Evolutionary conservation across 2,888 invertebrate genomes (phyloP), one percentile per base, ranked within the genome.

Genomic region (Lydus trimaculatus): DNA sequence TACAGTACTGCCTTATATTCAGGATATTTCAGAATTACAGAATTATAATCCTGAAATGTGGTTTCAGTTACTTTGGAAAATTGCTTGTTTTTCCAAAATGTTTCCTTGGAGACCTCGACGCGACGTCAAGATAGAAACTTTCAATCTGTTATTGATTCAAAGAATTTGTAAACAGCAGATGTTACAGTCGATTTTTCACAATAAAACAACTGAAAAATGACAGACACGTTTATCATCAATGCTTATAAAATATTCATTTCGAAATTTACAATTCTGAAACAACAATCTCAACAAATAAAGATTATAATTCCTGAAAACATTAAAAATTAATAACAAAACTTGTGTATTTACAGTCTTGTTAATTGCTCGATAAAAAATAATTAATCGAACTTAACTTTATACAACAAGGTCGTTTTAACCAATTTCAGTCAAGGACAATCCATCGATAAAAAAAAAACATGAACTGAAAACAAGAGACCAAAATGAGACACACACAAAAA

Each of bases 251-350:
- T 33, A 33, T 33, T 33, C 7, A 33, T 33, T 7, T 6, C 7
- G 8, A 9, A 11, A 33, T 33, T 33, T 33, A 33, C 33, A 33
- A 33, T 31, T 58, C 65, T 31, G 13, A 58, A 65, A 61, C 28
- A 4, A n/a, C 4, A 28, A 4, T 28, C 28, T 3, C 28, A 28
- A 28, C 28, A 28, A 4, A 28, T 28, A 28, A 28, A 28, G 4
- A 28, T 4, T 3, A 28, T 4, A 3, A 28, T 28, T 28, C 2
- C 28, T 28, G 4, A 3, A 4, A 28, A 28, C 4, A 28, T 28
- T 28, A 28, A 3, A 28, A 28, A 3, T 28, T 28, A 28, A 28
- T 28, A 4, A 3, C 28, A 4, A 28, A 28, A 28, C 4, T 2
- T 60, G 58, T 31, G 8, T 9, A 17, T 58, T 58, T 58, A 36